A percentile compares a stretch with the other conserved stretches of the same genome.
Evolutionary conservation across 2,113 vertebrate genomes (phyloP).

Genomic region (Psittacula cyanocephala): DNA sequence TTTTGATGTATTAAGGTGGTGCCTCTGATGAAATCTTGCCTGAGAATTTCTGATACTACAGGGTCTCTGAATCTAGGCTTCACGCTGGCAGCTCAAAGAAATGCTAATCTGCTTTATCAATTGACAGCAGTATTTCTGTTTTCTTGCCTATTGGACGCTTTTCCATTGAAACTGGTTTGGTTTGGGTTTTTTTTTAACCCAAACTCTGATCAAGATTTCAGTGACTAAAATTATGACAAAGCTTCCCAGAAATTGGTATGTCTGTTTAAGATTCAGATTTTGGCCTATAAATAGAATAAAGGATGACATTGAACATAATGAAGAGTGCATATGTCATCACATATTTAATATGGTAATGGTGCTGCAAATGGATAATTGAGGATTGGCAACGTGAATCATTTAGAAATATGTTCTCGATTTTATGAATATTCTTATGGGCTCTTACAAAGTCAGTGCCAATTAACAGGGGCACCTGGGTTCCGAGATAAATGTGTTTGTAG

Average conservation of each 20-base stretch:
- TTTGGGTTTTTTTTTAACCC: not conserved
- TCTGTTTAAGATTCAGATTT: conserved; percentile 28
- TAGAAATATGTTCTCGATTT: not conserved
- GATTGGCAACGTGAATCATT: conserved; percentile 28
- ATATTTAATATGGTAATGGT: conserved; percentile 30
- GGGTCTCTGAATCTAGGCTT: not conserved
- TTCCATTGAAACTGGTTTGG: not conserved
- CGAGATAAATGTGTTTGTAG: not conserved
- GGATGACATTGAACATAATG: conserved; percentile 12
- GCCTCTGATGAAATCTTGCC: not conserved
- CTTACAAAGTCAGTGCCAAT: not conserved
- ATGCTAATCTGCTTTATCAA: not conserved
- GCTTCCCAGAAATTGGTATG: not conserved
- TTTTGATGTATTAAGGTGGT: not conserved
- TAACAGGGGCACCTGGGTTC: conserved; percentile 1
- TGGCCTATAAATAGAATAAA: conserved; percentile 41
- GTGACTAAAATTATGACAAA: not conserved
- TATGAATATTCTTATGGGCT: conserved; percentile 22
- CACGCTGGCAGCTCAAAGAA: not conserved
- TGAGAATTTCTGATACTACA: not conserved
- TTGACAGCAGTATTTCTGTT: not conserved
- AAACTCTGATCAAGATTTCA: not conserved
- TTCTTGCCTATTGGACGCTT: not conserved
- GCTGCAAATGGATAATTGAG: conserved; percentile 31
- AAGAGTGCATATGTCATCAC: not conserved